These are phyloP conservation scores for Basileuterus tristriatus DNA, from an alignment of 2,797 vertebrate species.

Conservation along the genomic window DNA sequence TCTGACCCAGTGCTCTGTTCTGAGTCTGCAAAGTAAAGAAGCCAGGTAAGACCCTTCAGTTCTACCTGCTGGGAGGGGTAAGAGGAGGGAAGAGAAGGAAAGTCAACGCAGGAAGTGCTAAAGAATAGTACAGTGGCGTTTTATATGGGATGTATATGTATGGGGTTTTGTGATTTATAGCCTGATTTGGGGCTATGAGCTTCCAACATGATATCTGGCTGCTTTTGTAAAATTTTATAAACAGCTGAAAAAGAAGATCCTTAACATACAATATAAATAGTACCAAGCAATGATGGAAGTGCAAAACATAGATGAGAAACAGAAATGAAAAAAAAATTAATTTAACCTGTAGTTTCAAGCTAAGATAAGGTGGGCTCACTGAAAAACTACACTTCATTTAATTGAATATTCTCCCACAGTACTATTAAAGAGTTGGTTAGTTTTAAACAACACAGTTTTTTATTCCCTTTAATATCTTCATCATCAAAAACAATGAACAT, in stretches of 20 bases:
- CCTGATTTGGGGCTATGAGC: constrained; percentile 23
- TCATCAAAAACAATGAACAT: constrained; percentile 44
- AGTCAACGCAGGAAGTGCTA: not conserved
- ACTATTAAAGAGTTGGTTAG: not conserved
- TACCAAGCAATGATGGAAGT: not conserved
- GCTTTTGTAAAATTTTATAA: constrained; percentile 65
- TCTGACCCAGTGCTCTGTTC: constrained; percentile 95
- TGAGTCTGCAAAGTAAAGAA: constrained; percentile 82
- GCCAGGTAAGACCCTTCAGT: constrained; percentile 7
- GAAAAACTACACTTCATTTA: not conserved
- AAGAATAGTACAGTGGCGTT: not conserved
- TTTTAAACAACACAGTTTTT: constrained; percentile 38
- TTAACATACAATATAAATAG: constrained; percentile 39
- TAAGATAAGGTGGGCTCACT: not conserved
- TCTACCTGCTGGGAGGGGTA: not conserved
- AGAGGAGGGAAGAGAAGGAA: not conserved
- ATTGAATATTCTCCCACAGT: not conserved
- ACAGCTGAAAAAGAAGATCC: constrained; percentile 28
- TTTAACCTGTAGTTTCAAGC: not conserved
- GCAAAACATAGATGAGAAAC: not conserved
- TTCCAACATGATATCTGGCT: constrained; percentile 52
- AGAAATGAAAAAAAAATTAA: not conserved
- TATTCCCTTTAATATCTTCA: not conserved
- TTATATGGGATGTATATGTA: not conserved
- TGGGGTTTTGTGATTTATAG: constrained; percentile 42